phyloP scores from a whole-genome alignment of 1,140 invertebrate genomes.

The Arctopsyche grandis region DNA sequence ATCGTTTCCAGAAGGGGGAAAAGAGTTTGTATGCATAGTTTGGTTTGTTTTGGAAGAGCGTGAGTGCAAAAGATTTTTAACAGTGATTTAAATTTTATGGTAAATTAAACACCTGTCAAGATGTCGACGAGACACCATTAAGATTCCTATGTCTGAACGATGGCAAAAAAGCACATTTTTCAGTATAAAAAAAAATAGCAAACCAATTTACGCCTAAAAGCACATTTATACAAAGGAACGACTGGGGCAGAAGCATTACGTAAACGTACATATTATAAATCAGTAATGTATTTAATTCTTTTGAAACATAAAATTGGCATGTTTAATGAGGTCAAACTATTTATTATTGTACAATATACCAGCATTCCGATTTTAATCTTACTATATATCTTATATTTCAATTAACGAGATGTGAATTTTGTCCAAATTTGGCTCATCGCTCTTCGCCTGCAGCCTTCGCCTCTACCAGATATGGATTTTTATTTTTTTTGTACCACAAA shows the following conservation, averaged over 20 bases:
- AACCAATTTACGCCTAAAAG: no score
- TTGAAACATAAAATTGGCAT: background rate
- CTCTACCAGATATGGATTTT: no score
- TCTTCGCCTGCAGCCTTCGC: background rate
- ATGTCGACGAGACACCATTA: conserved; percentile 25
- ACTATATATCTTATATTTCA: background rate
- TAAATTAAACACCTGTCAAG: conserved; percentile 10
- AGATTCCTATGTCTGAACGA: background rate
- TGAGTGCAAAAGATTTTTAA: background rate
- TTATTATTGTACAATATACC: no score
- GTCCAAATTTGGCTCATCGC: background rate
- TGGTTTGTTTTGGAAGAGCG: background rate
- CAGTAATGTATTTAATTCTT: no score
- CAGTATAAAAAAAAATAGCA: no score
- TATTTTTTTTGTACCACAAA: no score
- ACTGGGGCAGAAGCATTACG: no score
- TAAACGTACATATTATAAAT: no score
- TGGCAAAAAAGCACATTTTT: background rate
- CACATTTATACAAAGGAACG: no score
- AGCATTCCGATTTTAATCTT: background rate
- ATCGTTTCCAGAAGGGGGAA: background rate
- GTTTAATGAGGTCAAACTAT: background rate
- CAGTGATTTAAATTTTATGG: background rate
- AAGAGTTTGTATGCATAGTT: background rate
- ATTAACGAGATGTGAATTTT: background rate